phyloP scores from a whole-genome alignment of 2,888 invertebrate species.

The Plemyria rubiginata region DNA sequence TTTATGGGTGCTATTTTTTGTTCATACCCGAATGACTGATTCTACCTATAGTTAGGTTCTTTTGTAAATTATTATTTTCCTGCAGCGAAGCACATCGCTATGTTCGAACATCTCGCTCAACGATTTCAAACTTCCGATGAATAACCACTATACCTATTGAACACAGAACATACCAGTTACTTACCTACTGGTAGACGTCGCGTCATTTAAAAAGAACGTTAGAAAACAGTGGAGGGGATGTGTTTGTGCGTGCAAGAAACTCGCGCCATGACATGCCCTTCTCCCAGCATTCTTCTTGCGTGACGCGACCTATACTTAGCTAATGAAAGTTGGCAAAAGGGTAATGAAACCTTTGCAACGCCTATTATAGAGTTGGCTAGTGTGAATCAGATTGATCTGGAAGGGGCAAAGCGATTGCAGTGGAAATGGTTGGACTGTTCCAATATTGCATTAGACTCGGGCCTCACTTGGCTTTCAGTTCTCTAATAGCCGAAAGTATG shows the following conservation, averaged over 20 bases:
- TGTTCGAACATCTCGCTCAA: conserved; percentile 25
- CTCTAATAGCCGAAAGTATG: conserved; percentile 66
- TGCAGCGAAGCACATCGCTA: conserved; percentile 35
- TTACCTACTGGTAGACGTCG: too few relatives aligned
- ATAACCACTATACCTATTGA: conserved; percentile 16
- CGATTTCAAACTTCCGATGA: conserved; percentile 32
- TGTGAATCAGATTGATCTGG: conserved; percentile 56
- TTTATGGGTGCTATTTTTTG: conserved; percentile 69
- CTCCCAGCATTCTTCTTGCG: too few relatives aligned
- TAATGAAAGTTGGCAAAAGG: conserved; percentile 30
- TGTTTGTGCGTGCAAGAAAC: too few relatives aligned
- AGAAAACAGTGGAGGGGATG: too few relatives aligned
- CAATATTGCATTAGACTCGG: conserved; percentile 60
- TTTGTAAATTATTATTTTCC: conserved; percentile 46
- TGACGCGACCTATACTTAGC: too few relatives aligned
- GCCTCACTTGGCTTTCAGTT: conserved; percentile 63
- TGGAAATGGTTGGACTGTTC: conserved; percentile 57
- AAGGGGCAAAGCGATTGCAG: conserved; percentile 58
- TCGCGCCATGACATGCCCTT: too few relatives aligned
- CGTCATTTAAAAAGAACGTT: too few relatives aligned
- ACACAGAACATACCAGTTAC: conserved; percentile 33
- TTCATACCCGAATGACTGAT: conserved; percentile 58
- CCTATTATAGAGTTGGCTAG: conserved; percentile 46
- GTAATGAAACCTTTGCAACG: conserved; percentile 38
- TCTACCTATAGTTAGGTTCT: conserved; percentile 54